Evolutionary conservation across 2,888 invertebrate species (phyloP), one percentile per base, ranked within the genome.

Genomic region (Anticlea derivata): DNA sequence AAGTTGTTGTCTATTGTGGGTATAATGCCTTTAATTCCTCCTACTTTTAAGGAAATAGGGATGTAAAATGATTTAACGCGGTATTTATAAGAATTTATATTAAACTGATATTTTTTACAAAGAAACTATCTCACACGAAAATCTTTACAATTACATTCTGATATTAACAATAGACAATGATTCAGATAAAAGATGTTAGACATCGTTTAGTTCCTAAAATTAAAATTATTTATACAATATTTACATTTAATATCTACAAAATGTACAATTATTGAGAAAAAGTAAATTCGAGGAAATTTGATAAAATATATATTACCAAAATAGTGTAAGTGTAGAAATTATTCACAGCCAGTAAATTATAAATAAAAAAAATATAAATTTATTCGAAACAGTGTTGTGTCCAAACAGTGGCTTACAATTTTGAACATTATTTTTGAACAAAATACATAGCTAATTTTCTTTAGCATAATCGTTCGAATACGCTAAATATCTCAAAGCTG

Each of bases 111-210:
- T 77, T 74, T n/a, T 67, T 80, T 87, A 88, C 83, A 87, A 86
- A 86, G 82, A 80, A 75, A 74, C 78, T 87, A 86, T 80, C 45
- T 83, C 86, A 87, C 87, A 86, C 84, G 79, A 79, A 86, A 86
- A 84, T 83, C 66, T 70, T 83, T 84, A 83, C 75, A 74, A 57
- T 78, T 79, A 82, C 67, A 64, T 58, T 61, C 78, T 86, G 83
- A 84, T 86, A 85, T 84, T 82, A 82, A 83, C 80, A 81, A 70
- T 83, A 78, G 81, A 86, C 85, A 82, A 80, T 80, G 75, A 79
- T 79, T 70, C 59, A 74, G 79, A 81, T 85, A 83, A 83, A 85
- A 85, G 85, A 86, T 88, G 86, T 85, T 75, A 80, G 39, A 85
- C 85, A 85, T 82, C 86, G 57, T 68, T 37, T 37, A 35, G 24